phyloP scores from a whole-genome alignment of 2,113 vertebrate species.

The Calypte anna region DNA sequence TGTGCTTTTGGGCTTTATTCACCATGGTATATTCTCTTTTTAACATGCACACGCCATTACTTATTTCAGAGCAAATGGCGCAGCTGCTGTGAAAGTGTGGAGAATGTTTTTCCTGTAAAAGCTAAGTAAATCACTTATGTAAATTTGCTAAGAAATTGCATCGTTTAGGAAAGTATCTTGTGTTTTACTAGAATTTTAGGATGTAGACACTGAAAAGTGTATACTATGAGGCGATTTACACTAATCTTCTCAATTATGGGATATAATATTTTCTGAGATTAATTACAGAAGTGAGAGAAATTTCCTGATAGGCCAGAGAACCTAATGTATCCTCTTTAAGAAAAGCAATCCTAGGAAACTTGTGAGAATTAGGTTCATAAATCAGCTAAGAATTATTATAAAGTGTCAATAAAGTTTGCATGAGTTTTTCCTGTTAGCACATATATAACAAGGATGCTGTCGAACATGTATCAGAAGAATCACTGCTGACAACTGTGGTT shows the following conservation, averaged over 20 bases:
- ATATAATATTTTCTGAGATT: neutral
- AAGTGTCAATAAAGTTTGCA: neutral
- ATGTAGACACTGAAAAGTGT: neutral
- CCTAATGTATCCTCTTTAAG: neutral
- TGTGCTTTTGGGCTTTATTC: neutral
- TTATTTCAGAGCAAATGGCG: neutral
- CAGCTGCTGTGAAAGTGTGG: neutral
- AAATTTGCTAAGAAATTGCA: neutral
- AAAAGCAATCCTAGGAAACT: neutral
- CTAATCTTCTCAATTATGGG: neutral
- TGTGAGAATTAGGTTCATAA: neutral
- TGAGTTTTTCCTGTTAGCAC: neutral
- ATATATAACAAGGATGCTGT: neutral
- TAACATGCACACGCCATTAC: neutral
- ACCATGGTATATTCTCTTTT: neutral
- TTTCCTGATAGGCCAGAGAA: neutral
- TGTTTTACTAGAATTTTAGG: neutral
- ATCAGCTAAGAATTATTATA: neutral
- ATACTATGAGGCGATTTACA: neutral
- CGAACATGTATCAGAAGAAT: neutral
- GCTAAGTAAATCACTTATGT: neutral
- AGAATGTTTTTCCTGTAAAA: neutral
- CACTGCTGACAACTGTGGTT: neutral
- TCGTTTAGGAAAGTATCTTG: neutral
- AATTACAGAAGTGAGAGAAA: constrained; percentile 22